phyloP scores from a whole-genome alignment of 2,797 vertebrate genomes.

The Amblyopsis hoosieri region DNA sequence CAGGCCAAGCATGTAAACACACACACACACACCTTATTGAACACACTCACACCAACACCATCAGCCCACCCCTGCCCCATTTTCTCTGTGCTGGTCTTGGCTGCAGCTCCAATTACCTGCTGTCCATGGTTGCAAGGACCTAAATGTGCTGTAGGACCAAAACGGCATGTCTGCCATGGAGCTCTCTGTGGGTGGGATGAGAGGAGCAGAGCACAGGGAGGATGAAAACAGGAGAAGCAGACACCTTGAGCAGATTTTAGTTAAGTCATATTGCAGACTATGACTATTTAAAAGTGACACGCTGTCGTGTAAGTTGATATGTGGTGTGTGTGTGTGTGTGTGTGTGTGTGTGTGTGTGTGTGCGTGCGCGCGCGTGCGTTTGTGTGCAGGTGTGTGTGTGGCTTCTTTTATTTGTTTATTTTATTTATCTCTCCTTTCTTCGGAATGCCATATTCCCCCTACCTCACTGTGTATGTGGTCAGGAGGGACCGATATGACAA shows the following conservation, averaged over 20 bases:
- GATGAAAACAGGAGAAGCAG: not conserved
- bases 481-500: constrained; percentile 62
- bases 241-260: not conserved
- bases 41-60: not conserved
- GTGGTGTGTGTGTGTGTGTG: constrained; percentile 2
- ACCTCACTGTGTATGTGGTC: constrained; percentile 4
- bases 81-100: constrained; percentile 72
- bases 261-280: not conserved
- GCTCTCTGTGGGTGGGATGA: constrained; percentile 49
- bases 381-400: not conserved
- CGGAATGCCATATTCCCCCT: not conserved
- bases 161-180: constrained; percentile 83
- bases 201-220: constrained; percentile 4
- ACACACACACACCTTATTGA: not conserved
- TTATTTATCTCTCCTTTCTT: not conserved
- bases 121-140: constrained; percentile 72
- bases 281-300: not conserved
- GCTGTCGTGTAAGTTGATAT: not conserved
- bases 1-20: constrained; percentile 32
- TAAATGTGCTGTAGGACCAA: constrained; percentile 86
- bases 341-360: not conserved
- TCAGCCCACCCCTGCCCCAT: constrained; percentile 27
- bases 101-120: constrained; percentile 75
- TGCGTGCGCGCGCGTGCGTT: not conserved
- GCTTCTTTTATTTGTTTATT: too few relatives aligned